Evolutionary conservation across 2,113 vertebrate genomes (phyloP), one percentile per base, ranked within the genome.

Genomic region (Labeo catla): DNA sequence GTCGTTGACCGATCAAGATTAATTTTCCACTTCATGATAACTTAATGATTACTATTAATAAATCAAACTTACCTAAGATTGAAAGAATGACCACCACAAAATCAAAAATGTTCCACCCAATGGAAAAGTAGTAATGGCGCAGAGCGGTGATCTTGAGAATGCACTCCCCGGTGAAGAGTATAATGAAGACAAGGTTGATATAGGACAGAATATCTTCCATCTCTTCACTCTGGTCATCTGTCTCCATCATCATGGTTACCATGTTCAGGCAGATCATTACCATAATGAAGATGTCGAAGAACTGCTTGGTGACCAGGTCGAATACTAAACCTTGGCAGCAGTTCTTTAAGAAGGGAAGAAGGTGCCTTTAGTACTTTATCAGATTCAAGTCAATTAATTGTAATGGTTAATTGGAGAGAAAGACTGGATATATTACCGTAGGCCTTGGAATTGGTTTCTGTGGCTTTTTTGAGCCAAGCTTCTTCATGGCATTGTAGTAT

Each of bases 171-270:
- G 96, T 97, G 95, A 99, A 99, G 93, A 99, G 16, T 82, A 98
- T 79, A 0, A 99, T 98, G 93, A 99, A 98, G 88, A 96, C 72
- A 36, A 98, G 86, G 87, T 99, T 98, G 89, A 99, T 93, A 85
- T 95, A 94, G 92, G 94, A 96, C 9, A 99, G 91, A 68, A 98
- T 94, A 0, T 88, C 13, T 2, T 96, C 95, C 81, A 95, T 97
- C 65, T 97, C 92, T 3, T 43, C 0, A 0, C 96, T 98, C 92
- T 99, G 97, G 79, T 98, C 96, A 0, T 98, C 97, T 0, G 98
- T 99, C 92, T 99, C 98, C 16, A 98, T 96, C 98, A 98, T 99
- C 98, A 99, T 98, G 21, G 98, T 98, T 87, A 99, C 94, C 98
- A 99, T 98, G 93, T 99, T 99, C 57, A 99, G 96, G 86, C 97